Evolutionary conservation across 2,797 vertebrate genomes (phyloP), one percentile per base, ranked within the genome.

Genomic region (Cryptoprocta ferox): DNA sequence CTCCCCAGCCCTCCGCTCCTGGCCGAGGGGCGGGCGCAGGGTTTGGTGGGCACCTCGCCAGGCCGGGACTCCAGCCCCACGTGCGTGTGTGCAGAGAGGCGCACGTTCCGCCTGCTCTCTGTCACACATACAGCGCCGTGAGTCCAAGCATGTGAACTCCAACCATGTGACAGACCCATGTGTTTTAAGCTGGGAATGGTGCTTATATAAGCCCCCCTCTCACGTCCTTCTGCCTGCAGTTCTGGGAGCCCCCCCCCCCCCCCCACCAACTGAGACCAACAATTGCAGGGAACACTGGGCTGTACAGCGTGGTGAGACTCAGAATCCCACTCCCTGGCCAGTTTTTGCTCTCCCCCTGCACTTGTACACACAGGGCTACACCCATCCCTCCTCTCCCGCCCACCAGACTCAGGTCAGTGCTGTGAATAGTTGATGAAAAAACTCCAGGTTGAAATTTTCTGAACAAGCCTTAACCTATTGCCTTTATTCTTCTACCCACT

Each of bases 1-100:
- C 32, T 59, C 18, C 50, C 56, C 12, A 3, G 12, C 42, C 50
- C 50, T 65, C 16, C 1, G 0, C 42, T 65, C n/a, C 87, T 82
- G 53, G 28, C 90, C 0, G 0, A 0, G 21, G 7, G 76, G 32
- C 37, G 1, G 1, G 16, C 3, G 7, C 28, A 37, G 30, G 81
- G 39, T 3, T 68, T n/a, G 18, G 42, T 11, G 19, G 45, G 14
- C 30, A 7, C 42, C 2, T 0, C 0, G 1, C 50, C 45, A 13
- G 32, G 32, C 56, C 76, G 3, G 28, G 61, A 63, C 42, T 3
- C 3, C 59, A 32, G 71, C 53, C 48, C 35, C 28, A 11, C 28
- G 0, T 48, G 5, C 0, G 4, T 45, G 14, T 45, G 13, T 10
- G n/a, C 24, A 16, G 28, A 73, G 32, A 61, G n/a, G n/a, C 56